These are phyloP conservation scores for Mugil cephalus DNA, from an alignment of 2,113 vertebrate genomes.

Conservation along the genomic window DNA sequence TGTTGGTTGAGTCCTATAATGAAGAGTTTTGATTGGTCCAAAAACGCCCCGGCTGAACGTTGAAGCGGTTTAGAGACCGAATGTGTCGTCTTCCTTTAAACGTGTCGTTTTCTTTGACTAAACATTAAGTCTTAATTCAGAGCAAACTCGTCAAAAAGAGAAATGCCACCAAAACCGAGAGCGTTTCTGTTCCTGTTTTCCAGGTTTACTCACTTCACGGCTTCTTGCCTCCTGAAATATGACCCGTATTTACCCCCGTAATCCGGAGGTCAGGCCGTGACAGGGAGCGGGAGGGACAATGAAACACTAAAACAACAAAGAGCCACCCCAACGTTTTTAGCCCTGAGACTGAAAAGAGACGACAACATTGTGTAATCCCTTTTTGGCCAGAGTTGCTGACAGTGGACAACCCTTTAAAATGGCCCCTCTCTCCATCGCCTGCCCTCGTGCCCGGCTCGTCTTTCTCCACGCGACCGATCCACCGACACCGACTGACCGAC, in stretches of 20 bases:
- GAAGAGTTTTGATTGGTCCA: too few species aligned
- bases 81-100: too few species aligned
- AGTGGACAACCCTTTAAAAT: slow-evolving; percentile 82
- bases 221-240: slow-evolving; percentile 55
- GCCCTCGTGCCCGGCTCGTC: slow-evolving; percentile 55
- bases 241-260: slow-evolving; percentile 58
- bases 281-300: slow-evolving; percentile 63
- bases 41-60: too few species aligned
- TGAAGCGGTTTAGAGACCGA: too few species aligned
- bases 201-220: neutral
- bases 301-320: slow-evolving; percentile 76
- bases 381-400: slow-evolving; percentile 88
- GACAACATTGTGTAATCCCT: slow-evolving; percentile 80
- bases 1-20: too few species aligned
- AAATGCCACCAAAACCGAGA: too few species aligned
- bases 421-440: slow-evolving; percentile 60
- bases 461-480: slow-evolving; percentile 57
- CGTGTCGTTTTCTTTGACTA: too few species aligned
- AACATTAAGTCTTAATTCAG: too few species aligned
- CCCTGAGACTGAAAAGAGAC: slow-evolving; percentile 83
- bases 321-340: slow-evolving; percentile 73
- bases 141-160: too few species aligned
- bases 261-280: slow-evolving; percentile 61
- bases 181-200: too few species aligned
- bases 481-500: slow-evolving; percentile 30